Percentiles rank a stretch among this genome's conserved stretches.
Evolutionary conservation across 2,113 vertebrate genomes (phyloP).

Genomic region (Perca flavescens): DNA sequence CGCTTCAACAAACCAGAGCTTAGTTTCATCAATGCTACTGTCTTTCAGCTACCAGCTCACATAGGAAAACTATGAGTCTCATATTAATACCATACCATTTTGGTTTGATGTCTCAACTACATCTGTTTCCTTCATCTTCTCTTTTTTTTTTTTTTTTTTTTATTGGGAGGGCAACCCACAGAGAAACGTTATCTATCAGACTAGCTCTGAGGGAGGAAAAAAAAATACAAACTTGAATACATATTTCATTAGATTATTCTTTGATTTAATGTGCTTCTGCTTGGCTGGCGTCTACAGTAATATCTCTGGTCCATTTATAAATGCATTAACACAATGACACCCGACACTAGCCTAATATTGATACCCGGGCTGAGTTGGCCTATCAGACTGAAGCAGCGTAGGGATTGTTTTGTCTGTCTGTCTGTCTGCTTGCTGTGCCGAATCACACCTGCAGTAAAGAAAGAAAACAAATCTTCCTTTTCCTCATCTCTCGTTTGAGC

Average conservation of each 20-base stretch:
- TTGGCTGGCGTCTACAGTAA: conserved; percentile 74
- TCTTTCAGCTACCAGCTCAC: conserved; percentile 35
- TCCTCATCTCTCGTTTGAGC: conserved; percentile 21
- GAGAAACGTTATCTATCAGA: conserved; percentile 64
- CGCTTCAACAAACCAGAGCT: conserved; percentile 21
- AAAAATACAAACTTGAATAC: conserved; percentile 78
- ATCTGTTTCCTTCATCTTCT: conserved; percentile 29
- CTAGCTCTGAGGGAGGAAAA: conserved; percentile 38
- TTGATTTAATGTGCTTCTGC: conserved; percentile 80
- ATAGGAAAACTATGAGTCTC: conserved; percentile 16
- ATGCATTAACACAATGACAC: conserved; percentile 80
- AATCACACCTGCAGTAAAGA: conserved; percentile 46
- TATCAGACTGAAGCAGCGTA: conserved; percentile 41
- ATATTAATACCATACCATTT: conserved; percentile 18
- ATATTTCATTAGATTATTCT: conserved; percentile 84
- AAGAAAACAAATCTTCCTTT: not conserved
- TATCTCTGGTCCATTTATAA: conserved; percentile 78
- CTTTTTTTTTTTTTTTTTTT: conserved; percentile 24
- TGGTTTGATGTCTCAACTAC: conserved; percentile 28
- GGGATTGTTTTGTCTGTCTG: conserved; percentile 53
- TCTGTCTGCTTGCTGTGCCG: conserved; percentile 47
- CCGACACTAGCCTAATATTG: conserved; percentile 71
- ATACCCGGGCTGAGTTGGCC: conserved; percentile 53
- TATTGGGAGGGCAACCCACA: conserved; percentile 45
- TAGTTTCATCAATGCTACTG: conserved; percentile 45